These are phyloP conservation scores for Serranus cabrilla DNA, from an alignment of 2,797 vertebrate genomes.

Conservation along the genomic window DNA sequence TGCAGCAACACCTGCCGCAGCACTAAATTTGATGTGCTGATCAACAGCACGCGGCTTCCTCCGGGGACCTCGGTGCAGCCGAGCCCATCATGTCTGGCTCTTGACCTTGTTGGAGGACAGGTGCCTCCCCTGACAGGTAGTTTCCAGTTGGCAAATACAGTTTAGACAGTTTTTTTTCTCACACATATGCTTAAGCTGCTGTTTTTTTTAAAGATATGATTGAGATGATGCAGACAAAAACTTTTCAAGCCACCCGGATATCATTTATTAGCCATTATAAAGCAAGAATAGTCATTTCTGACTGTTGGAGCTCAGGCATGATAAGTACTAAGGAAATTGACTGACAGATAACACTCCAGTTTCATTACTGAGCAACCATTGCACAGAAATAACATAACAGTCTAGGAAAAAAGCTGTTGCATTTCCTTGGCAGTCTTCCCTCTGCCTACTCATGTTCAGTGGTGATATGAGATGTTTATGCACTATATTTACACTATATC, in stretches of 20 bases:
- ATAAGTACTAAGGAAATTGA: neutral
- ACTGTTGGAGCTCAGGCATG: neutral
- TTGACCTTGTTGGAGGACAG: slow-evolving; percentile 78
- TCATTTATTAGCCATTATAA: slow-evolving; percentile 17
- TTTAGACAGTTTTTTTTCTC: slow-evolving; percentile 2
- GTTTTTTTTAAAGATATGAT: slow-evolving; percentile 7
- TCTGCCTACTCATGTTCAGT: slow-evolving; percentile 5
- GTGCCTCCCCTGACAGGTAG: slow-evolving; percentile 77
- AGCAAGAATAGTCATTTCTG: neutral
- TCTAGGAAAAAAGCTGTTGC: neutral
- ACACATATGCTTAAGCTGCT: slow-evolving; percentile 53
- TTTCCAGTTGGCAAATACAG: slow-evolving; percentile 54
- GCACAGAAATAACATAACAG: neutral
- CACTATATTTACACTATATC: slow-evolving; percentile 11
- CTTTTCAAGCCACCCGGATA: slow-evolving; percentile 21
- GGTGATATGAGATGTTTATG: slow-evolving; percentile 18
- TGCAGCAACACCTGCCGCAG: slow-evolving; percentile 97
- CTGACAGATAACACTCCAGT: neutral
- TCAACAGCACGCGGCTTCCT: slow-evolving; percentile 90
- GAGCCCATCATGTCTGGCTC: slow-evolving; percentile 86
- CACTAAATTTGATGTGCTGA: slow-evolving; percentile 94
- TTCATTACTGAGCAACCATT: neutral
- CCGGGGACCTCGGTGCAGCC: slow-evolving; percentile 87
- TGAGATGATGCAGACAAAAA: slow-evolving; percentile 16
- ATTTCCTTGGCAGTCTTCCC: slow-evolving; percentile 9